Conservation (phyloP, 2,888 invertebrate species). For the Drosophila histrio region DNA sequence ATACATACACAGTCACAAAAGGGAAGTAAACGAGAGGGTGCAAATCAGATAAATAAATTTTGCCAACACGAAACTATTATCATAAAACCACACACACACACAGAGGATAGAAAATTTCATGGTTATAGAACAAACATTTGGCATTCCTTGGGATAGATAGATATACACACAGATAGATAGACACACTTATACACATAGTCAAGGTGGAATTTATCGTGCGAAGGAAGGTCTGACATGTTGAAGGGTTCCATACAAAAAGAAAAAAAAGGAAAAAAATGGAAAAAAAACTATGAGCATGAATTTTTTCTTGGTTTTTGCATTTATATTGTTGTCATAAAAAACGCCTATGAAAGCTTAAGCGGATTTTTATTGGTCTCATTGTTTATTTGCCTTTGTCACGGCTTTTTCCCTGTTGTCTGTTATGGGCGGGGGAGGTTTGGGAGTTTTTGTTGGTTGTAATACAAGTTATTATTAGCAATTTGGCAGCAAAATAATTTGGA, state of each 20-base stretch:
- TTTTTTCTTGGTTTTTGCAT: conserved; percentile 61
- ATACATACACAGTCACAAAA: neutral
- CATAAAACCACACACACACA: conserved; percentile 66
- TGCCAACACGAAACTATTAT: conserved; percentile 82
- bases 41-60: conserved; percentile 79
- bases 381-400: conserved; percentile 78
- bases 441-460: conserved; percentile 45
- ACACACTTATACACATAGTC: conserved; percentile 39
- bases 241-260: conserved; percentile 60
- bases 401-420: conserved; percentile 39
- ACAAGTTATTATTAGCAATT: conserved; percentile 80
- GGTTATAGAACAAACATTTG: conserved; percentile 74
- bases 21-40: conserved; percentile 18
- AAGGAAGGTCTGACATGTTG: conserved; percentile 67
- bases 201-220: conserved; percentile 75
- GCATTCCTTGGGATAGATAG: conserved; percentile 48
- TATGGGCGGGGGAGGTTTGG: neutral
- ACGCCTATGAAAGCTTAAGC: conserved; percentile 82
- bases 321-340: conserved; percentile 82
- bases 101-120: conserved; percentile 59
- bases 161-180: neutral
- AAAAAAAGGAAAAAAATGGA: neutral
- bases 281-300: conserved; percentile 43
- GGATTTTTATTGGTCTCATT: conserved; percentile 80
- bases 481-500: conserved; percentile 75